These are phyloP conservation scores for Hirtodrosophila cameraria DNA, from an alignment of 2,888 invertebrate species.

Conservation along the genomic window DNA sequence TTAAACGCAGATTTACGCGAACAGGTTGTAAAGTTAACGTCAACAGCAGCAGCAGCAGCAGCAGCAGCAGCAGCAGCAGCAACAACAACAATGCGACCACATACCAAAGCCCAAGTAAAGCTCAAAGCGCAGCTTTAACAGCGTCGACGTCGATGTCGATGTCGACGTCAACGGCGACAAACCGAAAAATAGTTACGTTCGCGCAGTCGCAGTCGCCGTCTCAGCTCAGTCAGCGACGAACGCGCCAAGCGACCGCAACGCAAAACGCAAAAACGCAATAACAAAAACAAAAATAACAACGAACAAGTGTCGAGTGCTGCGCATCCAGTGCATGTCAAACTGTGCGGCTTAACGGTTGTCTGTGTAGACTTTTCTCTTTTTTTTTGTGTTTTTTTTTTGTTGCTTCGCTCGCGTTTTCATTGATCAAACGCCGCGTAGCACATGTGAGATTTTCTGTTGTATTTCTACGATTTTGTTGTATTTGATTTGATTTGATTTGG, in stretches of 20 bases:
- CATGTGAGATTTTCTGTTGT: conserved; percentile 21
- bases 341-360: conserved; percentile 30
- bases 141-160: conserved; percentile 2
- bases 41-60: conserved; percentile 25
- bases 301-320: conserved; percentile 35
- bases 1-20: conserved; percentile 68
- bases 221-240: conserved; percentile 57
- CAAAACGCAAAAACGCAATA: conserved; percentile 17
- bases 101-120: conserved; percentile 49
- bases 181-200: conserved; percentile 35
- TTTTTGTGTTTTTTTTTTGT: background rate
- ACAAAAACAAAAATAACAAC: conserved; percentile 2
- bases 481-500: conserved; percentile 10
- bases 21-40: conserved; percentile 70
- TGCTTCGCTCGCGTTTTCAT: conserved; percentile 26
- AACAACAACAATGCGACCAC: conserved; percentile 33
- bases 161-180: conserved; percentile 16
- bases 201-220: conserved; percentile 38
- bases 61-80: conserved; percentile 16
- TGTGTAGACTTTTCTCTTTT: conserved; percentile 16
- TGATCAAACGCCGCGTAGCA: conserved; percentile 41
- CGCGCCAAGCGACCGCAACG: conserved; percentile 52
- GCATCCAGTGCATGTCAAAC: conserved; percentile 17
- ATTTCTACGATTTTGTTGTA: too few relatives aligned
- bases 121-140: conserved; percentile 38